Evolutionary conservation across 92 coral and sea anemone species (phyloP).

Genomic region (Zoanthus solanderi): DNA sequence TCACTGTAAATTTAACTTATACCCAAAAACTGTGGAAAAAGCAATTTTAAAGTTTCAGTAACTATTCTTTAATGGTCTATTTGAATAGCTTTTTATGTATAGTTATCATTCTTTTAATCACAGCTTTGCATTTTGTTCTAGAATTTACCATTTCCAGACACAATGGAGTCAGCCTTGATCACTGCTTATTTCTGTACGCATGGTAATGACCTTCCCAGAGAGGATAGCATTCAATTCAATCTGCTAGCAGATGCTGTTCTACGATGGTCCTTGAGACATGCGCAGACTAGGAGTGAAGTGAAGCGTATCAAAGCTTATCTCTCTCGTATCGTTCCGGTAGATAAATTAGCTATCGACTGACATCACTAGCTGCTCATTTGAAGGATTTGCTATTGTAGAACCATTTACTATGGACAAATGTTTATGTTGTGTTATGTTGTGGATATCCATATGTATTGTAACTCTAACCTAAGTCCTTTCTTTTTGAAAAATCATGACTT

Average conservation of each 20-base stretch:
- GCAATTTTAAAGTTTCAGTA: too few species aligned
- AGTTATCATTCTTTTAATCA: neutral
- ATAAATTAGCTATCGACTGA: neutral
- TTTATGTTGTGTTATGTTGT: too few species aligned
- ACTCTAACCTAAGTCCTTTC: too few species aligned
- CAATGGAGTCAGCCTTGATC: conserved; percentile 79
- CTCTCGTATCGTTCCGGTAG: neutral
- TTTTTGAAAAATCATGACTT: too few species aligned
- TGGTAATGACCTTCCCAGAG: conserved; percentile 42
- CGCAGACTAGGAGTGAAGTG: conserved; percentile 65
- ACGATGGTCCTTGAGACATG: conserved; percentile 70
- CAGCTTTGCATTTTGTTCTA: conserved; percentile 26
- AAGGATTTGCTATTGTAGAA: neutral
- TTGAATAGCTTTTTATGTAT: too few species aligned
- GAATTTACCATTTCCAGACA: conserved; percentile 92
- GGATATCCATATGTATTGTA: too few species aligned
- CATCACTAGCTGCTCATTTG: neutral
- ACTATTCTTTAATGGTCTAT: too few species aligned
- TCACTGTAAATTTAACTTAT: too few species aligned
- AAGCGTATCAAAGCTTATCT: conserved; percentile 27
- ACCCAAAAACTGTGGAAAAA: too few species aligned
- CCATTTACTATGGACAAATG: neutral
- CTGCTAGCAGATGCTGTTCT: conserved; percentile 60
- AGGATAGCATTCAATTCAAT: conserved; percentile 48
- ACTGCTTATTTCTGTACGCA: conserved; percentile 72